A percentile compares a stretch with the other conserved stretches of the same genome.
Evolutionary conservation across 37 sponge, comb jelly and placozoan genomes (phyloP).

Genomic region (Agelas oroides): DNA sequence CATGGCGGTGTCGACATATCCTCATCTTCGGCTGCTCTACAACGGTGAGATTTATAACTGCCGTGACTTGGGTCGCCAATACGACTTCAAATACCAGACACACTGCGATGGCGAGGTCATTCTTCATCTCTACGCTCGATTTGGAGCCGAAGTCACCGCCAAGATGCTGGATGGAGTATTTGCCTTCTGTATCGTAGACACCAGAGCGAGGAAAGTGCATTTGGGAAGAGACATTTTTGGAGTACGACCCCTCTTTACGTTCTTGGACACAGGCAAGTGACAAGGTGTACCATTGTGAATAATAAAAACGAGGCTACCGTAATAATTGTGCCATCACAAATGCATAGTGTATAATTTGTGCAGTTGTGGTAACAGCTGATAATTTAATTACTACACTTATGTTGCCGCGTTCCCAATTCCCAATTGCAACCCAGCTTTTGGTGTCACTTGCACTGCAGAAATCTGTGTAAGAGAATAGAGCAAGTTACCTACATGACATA

Average conservation of each 20-base stretch:
- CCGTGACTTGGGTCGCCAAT: background rate
- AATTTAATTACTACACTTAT: too few species aligned
- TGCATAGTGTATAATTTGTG: too few species aligned
- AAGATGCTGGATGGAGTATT: slow-evolving; percentile 71
- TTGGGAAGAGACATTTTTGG: slow-evolving; percentile 66
- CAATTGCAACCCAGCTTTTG: too few species aligned
- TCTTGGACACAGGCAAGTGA: slow-evolving; percentile 14
- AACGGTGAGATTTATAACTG: slow-evolving; percentile 82
- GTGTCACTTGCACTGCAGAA: too few species aligned
- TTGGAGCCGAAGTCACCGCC: slow-evolving; percentile 37
- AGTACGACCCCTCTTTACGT: slow-evolving; percentile 57
- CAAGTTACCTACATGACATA: too few species aligned
- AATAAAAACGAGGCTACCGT: too few species aligned
- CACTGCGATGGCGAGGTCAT: slow-evolving; percentile 52
- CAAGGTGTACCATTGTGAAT: too few species aligned
- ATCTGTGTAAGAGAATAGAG: too few species aligned
- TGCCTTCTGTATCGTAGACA: slow-evolving; percentile 57
- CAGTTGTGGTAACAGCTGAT: too few species aligned
- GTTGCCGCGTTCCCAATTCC: too few species aligned
- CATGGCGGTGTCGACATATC: slow-evolving; percentile 12
- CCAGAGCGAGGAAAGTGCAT: slow-evolving; percentile 24
- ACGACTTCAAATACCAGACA: slow-evolving; percentile 10
- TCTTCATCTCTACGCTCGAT: slow-evolving; percentile 35
- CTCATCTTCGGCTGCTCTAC: slow-evolving; percentile 45
- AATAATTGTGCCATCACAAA: background rate